Base-by-base conservation (phyloP, 2,113 vertebrate species). In the Pseudorhombus dupliciocellatus region DNA sequence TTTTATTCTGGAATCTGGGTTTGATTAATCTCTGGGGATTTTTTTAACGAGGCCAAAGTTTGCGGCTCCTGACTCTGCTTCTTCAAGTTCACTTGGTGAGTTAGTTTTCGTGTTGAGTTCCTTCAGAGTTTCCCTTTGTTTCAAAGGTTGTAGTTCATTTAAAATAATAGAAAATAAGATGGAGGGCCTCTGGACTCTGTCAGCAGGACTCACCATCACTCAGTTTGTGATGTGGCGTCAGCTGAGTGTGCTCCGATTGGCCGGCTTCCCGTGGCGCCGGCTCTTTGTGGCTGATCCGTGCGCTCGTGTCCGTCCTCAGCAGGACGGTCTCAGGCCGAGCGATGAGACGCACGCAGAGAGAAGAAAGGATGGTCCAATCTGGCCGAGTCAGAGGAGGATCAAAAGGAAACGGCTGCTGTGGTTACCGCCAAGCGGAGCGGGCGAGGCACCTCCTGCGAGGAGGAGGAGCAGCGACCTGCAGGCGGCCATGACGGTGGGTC, bases 341-440 rank as follows among this genome's bases (percentile, higher is more conserved):
- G 61, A 79, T 77, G 59, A 70, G 59, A 67, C 37, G 72, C 21
- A 62, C 7, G 15, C 3, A 52, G 4, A 52, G 50, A 53, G 34
- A 40, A 55, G 51, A 67, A 60, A 63, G 5, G 25, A 61, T 56
- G 53, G 42, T 67, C 64, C 80, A 62, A 55, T 73, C 40, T 52
- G 58, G 16, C 22, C 24, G 63, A 56, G 6, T 64, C 59, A 30
- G 63, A 55, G 26, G 50, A 20, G 1, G 71, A 84, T 79, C 61
- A 79, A 76, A 84, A 68, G 20, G 60, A 63, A 50, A 21, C 42
- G 16, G 42, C 42, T 46, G 16, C 42, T 46, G 42, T 18, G 42
- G 42, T 46, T 18, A 20, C 42, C 4, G 6, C 42, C 42, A 5
- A 46, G 15, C 16, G 42, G 18, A 5, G 4, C 0, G 15, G 42